A percentile compares a stretch with the other conserved stretches of the same genome.
Conservation (phyloP, 2,797 vertebrate genomes). For the Trachurus trachurus region DNA sequence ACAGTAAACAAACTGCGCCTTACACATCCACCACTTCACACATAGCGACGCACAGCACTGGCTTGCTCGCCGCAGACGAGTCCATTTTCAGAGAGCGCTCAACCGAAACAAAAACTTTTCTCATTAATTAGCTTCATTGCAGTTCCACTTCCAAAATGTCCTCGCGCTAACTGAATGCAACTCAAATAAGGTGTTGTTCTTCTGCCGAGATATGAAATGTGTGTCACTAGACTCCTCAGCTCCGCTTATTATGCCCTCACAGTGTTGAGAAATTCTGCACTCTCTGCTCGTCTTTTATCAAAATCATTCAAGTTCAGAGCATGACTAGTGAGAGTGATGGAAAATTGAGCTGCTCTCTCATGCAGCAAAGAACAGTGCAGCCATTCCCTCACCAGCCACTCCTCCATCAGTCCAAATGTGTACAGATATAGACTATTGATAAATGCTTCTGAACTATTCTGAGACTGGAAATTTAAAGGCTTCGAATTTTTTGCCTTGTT, state of each 20-base stretch:
- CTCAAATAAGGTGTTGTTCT: constrained; percentile 31
- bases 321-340: constrained; percentile 91
- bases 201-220: constrained; percentile 34
- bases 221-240: constrained; percentile 51
- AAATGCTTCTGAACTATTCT: constrained; percentile 94
- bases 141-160: constrained; percentile 35
- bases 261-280: constrained; percentile 70
- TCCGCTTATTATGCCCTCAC: constrained; percentile 66
- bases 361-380: constrained; percentile 87
- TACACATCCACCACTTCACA: constrained; percentile 60
- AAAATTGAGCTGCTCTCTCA: constrained; percentile 89
- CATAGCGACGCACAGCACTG: constrained; percentile 32
- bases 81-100: constrained; percentile 59
- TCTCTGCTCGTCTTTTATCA: constrained; percentile 77
- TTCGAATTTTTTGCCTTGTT: constrained; percentile 88
- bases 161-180: constrained; percentile 20
- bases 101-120: constrained; percentile 62
- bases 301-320: constrained; percentile 84
- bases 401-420: constrained; percentile 80
- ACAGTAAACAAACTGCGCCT: constrained; percentile 75
- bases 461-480: constrained; percentile 90
- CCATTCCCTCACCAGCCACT: constrained; percentile 82
- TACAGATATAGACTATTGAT: constrained; percentile 92
- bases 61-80: constrained; percentile 38
- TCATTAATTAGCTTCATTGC: constrained; percentile 70